Percentiles rank a stretch among this genome's conserved stretches.
Conservation (phyloP, 2,113 vertebrate genomes). For the Hylia prasina region DNA sequence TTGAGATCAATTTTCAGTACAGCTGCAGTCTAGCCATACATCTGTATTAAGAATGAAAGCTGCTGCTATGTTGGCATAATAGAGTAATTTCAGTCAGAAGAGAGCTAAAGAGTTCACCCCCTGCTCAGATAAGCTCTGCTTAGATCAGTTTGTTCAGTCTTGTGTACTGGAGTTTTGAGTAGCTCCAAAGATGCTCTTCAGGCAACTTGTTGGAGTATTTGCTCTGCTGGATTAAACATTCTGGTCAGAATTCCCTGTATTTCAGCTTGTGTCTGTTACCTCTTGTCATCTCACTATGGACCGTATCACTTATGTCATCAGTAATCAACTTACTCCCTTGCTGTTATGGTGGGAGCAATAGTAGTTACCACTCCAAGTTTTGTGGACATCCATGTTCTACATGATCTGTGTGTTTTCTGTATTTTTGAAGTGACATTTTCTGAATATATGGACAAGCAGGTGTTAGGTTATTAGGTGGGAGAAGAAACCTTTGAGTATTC, state of each 20-base stretch:
- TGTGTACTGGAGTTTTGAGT: not conserved
- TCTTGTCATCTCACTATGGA: not conserved
- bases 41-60: not conserved
- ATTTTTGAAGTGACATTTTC: not conserved
- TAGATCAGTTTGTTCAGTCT: not conserved
- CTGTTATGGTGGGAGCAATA: not conserved
- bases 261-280: not conserved
- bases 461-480: not conserved
- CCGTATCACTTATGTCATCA: accelerated
- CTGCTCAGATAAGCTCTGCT: not conserved
- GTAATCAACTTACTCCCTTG: not conserved
- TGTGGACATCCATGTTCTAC: not conserved
- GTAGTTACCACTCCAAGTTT: not conserved
- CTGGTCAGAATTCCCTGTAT: not conserved
- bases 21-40: not conserved
- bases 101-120: not conserved
- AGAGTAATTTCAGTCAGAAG: not conserved
- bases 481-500: not conserved
- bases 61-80: not conserved
- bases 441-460: not conserved
- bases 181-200: not conserved
- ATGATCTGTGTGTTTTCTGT: not conserved
- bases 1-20: not conserved
- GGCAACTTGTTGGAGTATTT: not conserved
- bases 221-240: not conserved